Evolutionary conservation across 2,113 vertebrate genomes (phyloP).

Genomic region (Cervus canadensis): DNA sequence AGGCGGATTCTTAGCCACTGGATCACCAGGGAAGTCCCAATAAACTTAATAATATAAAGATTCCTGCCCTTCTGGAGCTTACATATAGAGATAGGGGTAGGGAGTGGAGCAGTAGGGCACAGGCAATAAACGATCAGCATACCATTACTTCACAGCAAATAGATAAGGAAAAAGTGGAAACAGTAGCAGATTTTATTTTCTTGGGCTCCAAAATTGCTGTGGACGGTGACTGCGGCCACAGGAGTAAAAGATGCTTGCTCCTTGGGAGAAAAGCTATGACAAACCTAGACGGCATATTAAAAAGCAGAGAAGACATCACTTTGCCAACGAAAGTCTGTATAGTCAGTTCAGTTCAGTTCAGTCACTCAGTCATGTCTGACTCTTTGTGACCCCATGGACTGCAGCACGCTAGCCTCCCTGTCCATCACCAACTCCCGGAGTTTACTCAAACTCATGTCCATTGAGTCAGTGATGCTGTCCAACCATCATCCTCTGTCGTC

Average conservation of each 20-base stretch:
- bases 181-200: neutral
- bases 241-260: neutral
- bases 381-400: neutral
- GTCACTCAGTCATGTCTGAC: fast-evolving
- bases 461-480: neutral
- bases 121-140: neutral
- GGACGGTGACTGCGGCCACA: neutral
- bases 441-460: neutral
- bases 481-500: neutral
- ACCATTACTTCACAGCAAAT: fast-evolving
- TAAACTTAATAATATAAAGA: neutral
- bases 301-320: neutral
- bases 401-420: neutral
- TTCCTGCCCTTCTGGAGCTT: neutral
- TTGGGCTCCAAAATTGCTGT: neutral
- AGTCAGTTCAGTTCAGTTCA: neutral
- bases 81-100: neutral
- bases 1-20: neutral
- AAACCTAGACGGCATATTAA: neutral
- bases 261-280: neutral
- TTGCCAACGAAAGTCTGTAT: neutral
- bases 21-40: neutral
- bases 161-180: neutral
- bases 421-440: neutral
- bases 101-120: fast-evolving